phyloP scores from a whole-genome alignment of 2,797 vertebrate species.

The Discoglossus pictus region DNA sequence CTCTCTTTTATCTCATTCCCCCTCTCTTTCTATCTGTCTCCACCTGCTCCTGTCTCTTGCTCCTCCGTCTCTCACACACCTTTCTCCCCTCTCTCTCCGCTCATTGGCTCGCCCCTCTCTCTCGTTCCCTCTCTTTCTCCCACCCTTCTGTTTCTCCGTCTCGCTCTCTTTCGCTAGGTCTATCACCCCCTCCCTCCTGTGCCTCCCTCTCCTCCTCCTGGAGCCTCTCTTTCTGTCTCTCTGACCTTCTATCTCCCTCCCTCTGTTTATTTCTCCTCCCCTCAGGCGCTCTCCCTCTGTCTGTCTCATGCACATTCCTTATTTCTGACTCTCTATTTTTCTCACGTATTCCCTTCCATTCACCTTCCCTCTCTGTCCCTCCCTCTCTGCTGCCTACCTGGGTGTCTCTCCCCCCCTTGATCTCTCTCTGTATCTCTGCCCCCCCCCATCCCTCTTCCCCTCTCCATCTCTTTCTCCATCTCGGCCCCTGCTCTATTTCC shows the following conservation, averaged over 20 bases:
- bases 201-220: conserved; percentile 6
- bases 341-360: not conserved
- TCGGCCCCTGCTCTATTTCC: no score
- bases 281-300: conserved; percentile 56
- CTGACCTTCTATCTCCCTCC: conserved; percentile 48
- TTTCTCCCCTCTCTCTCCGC: conserved; percentile 15
- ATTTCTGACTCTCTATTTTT: conserved; percentile 27
- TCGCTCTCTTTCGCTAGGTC: not conserved
- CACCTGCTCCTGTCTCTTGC: conserved; percentile 6
- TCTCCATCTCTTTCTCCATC: no score
- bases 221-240: conserved; percentile 40
- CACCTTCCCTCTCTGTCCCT: no score
- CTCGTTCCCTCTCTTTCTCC: conserved; percentile 19
- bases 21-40: not conserved
- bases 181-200: conserved; percentile 11
- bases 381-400: no score
- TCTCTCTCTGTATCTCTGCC: no score
- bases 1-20: not conserved
- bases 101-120: conserved; percentile 25
- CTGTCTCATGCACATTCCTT: conserved; percentile 57
- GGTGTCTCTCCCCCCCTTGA: no score
- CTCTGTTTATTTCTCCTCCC: conserved; percentile 52
- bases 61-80: conserved; percentile 17
- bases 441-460: no score
- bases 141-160: conserved; percentile 7